phyloP scores from a whole-genome alignment of 2,113 vertebrate species.

The Pogonocichla stellata region DNA sequence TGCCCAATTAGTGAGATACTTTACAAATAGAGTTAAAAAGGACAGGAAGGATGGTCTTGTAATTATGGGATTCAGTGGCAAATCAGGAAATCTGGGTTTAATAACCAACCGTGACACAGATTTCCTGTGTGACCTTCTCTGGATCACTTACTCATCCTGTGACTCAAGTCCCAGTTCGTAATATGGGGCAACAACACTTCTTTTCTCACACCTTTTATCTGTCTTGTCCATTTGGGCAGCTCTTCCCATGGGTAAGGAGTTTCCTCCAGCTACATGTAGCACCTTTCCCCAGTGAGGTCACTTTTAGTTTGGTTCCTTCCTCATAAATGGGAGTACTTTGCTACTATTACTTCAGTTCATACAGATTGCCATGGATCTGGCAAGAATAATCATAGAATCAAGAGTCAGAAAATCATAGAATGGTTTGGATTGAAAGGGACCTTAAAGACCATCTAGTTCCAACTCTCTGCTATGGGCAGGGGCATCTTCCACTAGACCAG shows the following conservation, averaged over 20 bases:
- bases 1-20: background rate
- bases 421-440: background rate
- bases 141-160: constrained; percentile 39
- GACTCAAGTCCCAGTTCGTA: constrained; percentile 9
- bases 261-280: background rate
- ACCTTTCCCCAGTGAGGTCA: background rate
- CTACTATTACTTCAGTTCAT: background rate
- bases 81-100: constrained; percentile 68
- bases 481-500: background rate
- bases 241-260: background rate
- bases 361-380: background rate
- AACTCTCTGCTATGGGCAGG: background rate
- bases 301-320: background rate
- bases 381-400: background rate
- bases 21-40: background rate
- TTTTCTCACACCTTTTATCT: constrained; percentile 27
- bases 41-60: constrained; percentile 43
- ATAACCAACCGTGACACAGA: constrained; percentile 38
- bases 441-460: background rate
- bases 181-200: background rate
- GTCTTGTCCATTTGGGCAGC: background rate
- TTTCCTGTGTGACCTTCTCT: constrained; percentile 52
- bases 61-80: constrained; percentile 42
- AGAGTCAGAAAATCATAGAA: background rate
- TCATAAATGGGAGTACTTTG: background rate